Percentiles rank a stretch among this genome's conserved stretches.
phyloP scores from a whole-genome alignment of 2,113 vertebrate species.

The Willisornis vidua region DNA sequence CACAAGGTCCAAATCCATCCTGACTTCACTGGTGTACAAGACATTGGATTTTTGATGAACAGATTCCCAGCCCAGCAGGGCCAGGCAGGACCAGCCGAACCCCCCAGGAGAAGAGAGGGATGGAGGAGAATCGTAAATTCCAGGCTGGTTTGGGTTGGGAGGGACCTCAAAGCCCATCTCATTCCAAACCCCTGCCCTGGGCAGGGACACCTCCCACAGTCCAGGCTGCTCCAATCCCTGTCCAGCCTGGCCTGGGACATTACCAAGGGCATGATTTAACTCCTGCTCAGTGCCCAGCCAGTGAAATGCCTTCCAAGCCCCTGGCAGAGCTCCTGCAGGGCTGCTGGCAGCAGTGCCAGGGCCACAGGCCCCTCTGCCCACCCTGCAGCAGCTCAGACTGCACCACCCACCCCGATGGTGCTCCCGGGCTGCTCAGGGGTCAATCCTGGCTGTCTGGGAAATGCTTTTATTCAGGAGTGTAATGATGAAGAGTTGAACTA shows the following conservation, averaged over 20 bases:
- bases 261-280: not conserved
- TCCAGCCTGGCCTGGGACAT: not conserved
- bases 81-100: too few relatives aligned
- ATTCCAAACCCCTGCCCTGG: not conserved
- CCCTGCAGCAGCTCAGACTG: not conserved
- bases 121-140: too few relatives aligned
- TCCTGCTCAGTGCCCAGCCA: not conserved
- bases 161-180: not conserved
- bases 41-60: rapidly evolving
- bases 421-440: too few relatives aligned
- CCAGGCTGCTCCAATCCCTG: not conserved
- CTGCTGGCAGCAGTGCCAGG: not conserved
- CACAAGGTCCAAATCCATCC: not conserved
- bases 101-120: too few relatives aligned
- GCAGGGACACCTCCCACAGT: not conserved
- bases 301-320: not conserved
- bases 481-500: not conserved
- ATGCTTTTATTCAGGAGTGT: not conserved
- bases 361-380: not conserved
- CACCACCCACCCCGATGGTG: not conserved
- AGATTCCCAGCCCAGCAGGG: not conserved
- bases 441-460: not conserved
- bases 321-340: not conserved
- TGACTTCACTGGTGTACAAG: not conserved
- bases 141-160: not conserved